Base-by-base conservation (phyloP, 2,797 vertebrate species). In the Acanthis flammea region DNA sequence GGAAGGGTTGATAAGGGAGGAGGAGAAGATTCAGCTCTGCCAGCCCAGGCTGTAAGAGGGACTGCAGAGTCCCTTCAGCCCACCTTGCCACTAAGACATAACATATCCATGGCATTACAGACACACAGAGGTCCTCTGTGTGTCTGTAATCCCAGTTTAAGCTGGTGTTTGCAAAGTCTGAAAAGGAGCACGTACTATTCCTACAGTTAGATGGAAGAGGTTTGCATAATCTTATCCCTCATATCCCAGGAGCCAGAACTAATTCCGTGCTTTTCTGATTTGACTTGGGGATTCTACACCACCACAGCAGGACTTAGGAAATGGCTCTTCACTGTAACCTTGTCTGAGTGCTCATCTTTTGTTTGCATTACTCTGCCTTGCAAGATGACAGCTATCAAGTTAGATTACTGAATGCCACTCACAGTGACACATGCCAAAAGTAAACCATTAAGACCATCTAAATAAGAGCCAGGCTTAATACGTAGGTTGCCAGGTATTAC, bases 381-480 rank as follows among this genome's bases (percentile, higher is more conserved):
- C 94, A 97, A 97, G 96, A 91, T 95, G 97, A 97, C 96, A 97
- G 94, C 94, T 96, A 95, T 97, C 96, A 96, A 95, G 92, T 95
- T 95, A 95, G 92, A 97, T 96, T 95, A 95, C 81, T 18, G 71
- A 94, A 94, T 77, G 91, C 57, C 95, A 93, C 92, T 97, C 83
- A 87, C 55, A 82, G 61, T 72, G 90, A 96, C 53, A 92, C 72
- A 76, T 71, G 88, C 82, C 94, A 95, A 96, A 96, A 96, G 84
- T 80, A 91, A 96, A 93, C 70, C 65, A 85, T 80, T 86, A 93
- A 92, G 79, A 92, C 39, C 4, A 0, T n/a, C 67, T 80, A 85
- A 89, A 83, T 42, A 89, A 3, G 57, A 84, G 57, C 37, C 61
- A 60, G 35, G 18, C 25, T 92, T 68, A 79, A 35, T 68, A 77